phyloP scores from a whole-genome alignment of 2,797 vertebrate species.

The Falco peregrinus region DNA sequence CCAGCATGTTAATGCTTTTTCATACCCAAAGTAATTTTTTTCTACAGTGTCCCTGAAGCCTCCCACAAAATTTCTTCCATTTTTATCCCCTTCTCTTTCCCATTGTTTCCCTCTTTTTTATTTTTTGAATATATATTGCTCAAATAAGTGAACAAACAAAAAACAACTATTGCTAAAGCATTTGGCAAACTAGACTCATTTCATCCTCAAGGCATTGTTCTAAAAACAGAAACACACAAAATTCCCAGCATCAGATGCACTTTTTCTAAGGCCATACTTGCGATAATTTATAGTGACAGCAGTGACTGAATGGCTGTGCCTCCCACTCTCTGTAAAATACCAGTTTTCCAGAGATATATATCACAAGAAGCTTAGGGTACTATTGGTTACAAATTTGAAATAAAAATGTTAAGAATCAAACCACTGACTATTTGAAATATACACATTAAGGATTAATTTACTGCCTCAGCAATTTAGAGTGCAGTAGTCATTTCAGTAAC shows the following conservation, averaged over 20 bases:
- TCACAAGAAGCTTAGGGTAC: neutral
- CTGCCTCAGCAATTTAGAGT: neutral
- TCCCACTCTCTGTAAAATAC: neutral
- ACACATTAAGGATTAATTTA: conserved; percentile 19
- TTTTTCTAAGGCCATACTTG: conserved; percentile 16
- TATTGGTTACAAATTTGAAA: neutral
- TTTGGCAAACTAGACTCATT: conserved; percentile 31
- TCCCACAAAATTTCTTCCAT: neutral
- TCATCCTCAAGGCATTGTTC: conserved; percentile 35
- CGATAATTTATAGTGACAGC: conserved; percentile 47
- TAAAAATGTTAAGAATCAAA: neutral
- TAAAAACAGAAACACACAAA: conserved; percentile 14
- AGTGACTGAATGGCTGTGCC: neutral
- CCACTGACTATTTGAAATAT: neutral
- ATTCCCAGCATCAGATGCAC: conserved; percentile 25
- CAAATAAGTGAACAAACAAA: conserved; percentile 36
- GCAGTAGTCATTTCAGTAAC: neutral
- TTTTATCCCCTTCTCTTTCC: neutral
- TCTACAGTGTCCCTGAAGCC: neutral
- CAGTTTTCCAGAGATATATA: neutral
- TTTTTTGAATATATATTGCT: neutral
- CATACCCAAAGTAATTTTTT: neutral
- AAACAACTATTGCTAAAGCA: neutral
- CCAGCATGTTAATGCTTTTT: neutral
- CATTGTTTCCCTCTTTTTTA: neutral